Percentiles rank a stretch among this genome's conserved stretches.
phyloP scores from a whole-genome alignment of 2,888 invertebrate genomes.

The Tetragonula carbonaria region DNA sequence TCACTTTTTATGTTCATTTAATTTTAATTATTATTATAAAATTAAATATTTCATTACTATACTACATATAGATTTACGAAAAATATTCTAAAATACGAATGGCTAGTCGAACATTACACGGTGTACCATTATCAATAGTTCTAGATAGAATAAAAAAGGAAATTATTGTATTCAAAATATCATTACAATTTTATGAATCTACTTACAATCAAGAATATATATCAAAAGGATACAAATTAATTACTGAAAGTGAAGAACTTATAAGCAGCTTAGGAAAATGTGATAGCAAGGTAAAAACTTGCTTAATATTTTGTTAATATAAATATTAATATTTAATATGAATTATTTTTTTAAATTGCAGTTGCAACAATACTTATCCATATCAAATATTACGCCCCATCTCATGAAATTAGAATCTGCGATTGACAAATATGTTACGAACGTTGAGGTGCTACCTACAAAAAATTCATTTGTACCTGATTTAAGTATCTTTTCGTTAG shows the following conservation, averaged over 20 bases:
- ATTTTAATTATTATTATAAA: background rate
- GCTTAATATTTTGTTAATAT: constrained; percentile 16
- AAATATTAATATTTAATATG: constrained; percentile 21
- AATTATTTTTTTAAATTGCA: constrained; percentile 51
- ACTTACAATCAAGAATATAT: constrained; percentile 67
- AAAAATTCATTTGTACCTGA: constrained; percentile 46
- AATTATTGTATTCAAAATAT: constrained; percentile 66
- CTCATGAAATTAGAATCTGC: constrained; percentile 69
- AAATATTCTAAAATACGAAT: constrained; percentile 72
- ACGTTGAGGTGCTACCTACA: constrained; percentile 63
- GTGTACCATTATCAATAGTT: constrained; percentile 70
- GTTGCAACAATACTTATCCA: constrained; percentile 76
- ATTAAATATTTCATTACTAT: constrained; percentile 14
- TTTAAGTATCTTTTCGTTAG: constrained; percentile 64
- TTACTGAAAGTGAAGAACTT: constrained; percentile 70
- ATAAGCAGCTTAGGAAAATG: constrained; percentile 70
- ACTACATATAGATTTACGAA: constrained; percentile 45
- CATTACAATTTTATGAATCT: constrained; percentile 67
- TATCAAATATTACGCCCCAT: constrained; percentile 71
- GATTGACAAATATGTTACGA: constrained; percentile 70
- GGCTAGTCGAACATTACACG: constrained; percentile 72
- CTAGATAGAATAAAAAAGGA: constrained; percentile 73
- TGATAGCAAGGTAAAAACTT: constrained; percentile 73
- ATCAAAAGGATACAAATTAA: constrained; percentile 65
- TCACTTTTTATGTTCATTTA: background rate